These are phyloP conservation scores for Platyscapa corneri DNA, from an alignment of 1,140 invertebrate species.

Conservation along the genomic window DNA sequence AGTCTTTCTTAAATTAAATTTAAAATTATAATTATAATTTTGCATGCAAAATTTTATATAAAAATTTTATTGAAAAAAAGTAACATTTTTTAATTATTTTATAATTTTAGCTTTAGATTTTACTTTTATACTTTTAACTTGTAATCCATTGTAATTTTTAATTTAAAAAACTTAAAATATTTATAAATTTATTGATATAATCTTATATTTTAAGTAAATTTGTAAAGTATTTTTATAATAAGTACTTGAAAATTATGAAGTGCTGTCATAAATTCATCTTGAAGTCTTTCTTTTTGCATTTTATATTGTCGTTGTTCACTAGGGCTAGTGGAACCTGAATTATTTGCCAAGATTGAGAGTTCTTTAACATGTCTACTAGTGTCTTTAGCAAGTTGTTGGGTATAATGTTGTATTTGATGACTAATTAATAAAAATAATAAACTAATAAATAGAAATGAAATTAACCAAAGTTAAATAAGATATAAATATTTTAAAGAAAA, in stretches of 20 bases:
- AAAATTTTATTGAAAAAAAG: too few species aligned
- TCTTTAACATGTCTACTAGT: slow-evolving; percentile 91
- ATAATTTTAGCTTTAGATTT: too few species aligned
- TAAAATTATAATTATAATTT: too few species aligned
- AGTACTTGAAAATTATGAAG: slow-evolving; percentile 89
- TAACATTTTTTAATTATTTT: too few species aligned
- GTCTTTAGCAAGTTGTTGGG: slow-evolving; percentile 95
- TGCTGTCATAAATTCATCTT: slow-evolving; percentile 95
- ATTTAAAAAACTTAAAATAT: neutral
- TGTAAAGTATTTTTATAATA: slow-evolving; percentile 18
- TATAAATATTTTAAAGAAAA: neutral
- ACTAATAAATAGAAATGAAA: neutral
- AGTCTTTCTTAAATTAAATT: neutral
- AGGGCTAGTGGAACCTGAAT: slow-evolving; percentile 67
- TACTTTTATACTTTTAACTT: neutral
- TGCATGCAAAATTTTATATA: too few species aligned
- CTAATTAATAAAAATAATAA: slow-evolving; percentile 74
- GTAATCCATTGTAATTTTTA: neutral
- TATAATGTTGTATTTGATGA: slow-evolving; percentile 96
- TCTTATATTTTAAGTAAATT: neutral
- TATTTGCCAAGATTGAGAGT: slow-evolving; percentile 76
- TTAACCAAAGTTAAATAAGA: neutral
- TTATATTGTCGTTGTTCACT: slow-evolving; percentile 86
- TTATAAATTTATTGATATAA: neutral
- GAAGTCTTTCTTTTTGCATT: slow-evolving; percentile 92